Percentiles rank a stretch among this genome's conserved stretches.
Conservation (phyloP, 2,113 vertebrate genomes). For the Chaenocephalus aceratus region DNA sequence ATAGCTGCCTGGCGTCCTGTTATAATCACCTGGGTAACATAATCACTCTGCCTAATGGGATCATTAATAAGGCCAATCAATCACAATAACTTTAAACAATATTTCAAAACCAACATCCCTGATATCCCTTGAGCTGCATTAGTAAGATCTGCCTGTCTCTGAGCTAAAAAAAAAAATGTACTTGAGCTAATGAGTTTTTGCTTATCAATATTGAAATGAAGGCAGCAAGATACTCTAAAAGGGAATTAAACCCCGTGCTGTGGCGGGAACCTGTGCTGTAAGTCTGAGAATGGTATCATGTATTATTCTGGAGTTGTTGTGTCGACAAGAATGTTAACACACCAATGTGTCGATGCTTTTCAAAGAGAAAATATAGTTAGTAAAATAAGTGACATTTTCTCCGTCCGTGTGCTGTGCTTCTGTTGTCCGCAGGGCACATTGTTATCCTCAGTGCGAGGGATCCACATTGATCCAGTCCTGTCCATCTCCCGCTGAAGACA, state of each 20-base stretch:
- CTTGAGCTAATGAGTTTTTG: constrained; percentile 14
- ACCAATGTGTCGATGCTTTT: background rate
- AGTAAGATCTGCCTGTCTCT: constrained; percentile 15
- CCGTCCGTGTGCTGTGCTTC: background rate
- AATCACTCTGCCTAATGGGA: background rate
- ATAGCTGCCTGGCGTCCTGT: background rate
- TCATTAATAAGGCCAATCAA: background rate
- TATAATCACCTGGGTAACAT: background rate
- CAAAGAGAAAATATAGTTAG: background rate
- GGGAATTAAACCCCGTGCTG: constrained; percentile 25
- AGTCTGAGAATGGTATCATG: constrained; percentile 8
- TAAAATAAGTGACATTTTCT: no score
- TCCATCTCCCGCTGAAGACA: constrained; percentile 58
- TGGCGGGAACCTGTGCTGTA: constrained; percentile 13
- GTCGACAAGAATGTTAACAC: constrained; percentile 7
- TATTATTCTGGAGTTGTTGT: background rate
- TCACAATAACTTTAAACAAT: background rate
- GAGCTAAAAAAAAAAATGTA: background rate
- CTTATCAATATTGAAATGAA: constrained; percentile 34
- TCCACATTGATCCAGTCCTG: constrained; percentile 59
- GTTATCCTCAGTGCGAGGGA: constrained; percentile 52
- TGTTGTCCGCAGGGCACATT: constrained; percentile 16
- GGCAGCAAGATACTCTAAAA: background rate
- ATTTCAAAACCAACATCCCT: background rate
- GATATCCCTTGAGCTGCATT: background rate